A percentile compares a stretch with the other conserved stretches of the same genome.
Conservation (phyloP, 2,888 invertebrate genomes). For the Drosophila eohydei region DNA sequence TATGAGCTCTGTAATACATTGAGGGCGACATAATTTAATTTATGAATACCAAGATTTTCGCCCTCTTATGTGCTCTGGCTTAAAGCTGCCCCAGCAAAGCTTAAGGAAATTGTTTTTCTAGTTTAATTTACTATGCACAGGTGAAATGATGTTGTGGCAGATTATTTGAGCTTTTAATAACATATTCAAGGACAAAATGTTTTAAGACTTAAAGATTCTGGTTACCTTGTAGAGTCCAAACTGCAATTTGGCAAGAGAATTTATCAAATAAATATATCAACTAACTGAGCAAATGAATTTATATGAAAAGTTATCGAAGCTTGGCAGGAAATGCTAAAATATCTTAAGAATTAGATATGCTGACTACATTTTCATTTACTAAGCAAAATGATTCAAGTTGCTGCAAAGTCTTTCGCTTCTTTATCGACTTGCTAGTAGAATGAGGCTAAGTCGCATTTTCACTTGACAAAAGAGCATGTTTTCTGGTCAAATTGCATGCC, state of each 20-base stretch:
- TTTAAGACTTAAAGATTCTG: background rate
- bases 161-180: background rate
- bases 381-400: background rate
- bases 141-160: background rate
- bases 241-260: background rate
- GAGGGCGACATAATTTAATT: conserved; percentile 54
- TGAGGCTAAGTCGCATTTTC: background rate
- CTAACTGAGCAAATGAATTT: background rate
- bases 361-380: background rate
- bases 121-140: background rate
- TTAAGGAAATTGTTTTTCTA: background rate
- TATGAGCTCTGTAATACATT: conserved; percentile 12
- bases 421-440: background rate
- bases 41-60: conserved; percentile 29
- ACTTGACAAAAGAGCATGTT: background rate
- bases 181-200: background rate
- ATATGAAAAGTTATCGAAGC: background rate
- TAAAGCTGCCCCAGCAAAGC: background rate
- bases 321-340: background rate
- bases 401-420: background rate
- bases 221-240: background rate
- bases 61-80: background rate
- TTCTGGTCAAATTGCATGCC: background rate
- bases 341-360: background rate
- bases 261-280: background rate